phyloP scores from a whole-genome alignment of 2,888 invertebrate genomes.

The Eupithecia exiguata region DNA sequence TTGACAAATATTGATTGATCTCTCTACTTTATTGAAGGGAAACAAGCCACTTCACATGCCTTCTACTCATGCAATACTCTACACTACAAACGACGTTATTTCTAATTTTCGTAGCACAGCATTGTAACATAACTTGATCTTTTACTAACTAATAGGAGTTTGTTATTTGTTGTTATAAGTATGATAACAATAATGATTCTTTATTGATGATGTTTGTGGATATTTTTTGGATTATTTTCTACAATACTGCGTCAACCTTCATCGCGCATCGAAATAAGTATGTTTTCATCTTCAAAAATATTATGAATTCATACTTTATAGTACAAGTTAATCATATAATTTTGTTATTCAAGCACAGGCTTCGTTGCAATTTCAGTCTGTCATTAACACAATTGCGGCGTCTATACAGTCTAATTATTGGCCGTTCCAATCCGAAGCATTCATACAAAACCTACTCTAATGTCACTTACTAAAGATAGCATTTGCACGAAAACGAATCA shows the following conservation, averaged over 20 bases:
- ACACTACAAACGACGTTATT: constrained; percentile 51
- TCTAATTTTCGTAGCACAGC: constrained; percentile 69
- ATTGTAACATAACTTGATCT: constrained; percentile 55
- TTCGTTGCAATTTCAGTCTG: background rate
- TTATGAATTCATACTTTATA: background rate
- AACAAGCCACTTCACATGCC: constrained; percentile 29
- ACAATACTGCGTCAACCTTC: background rate
- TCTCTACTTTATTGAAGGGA: constrained; percentile 3
- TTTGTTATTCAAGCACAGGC: background rate
- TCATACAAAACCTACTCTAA: background rate
- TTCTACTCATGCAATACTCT: constrained; percentile 54
- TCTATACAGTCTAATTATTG: background rate
- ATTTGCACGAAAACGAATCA: background rate
- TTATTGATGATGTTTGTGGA: constrained; percentile 22
- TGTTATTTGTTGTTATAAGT: constrained; percentile 3
- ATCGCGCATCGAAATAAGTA: background rate
- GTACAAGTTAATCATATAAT: background rate
- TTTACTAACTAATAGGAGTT: constrained; percentile 19
- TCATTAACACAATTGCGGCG: background rate
- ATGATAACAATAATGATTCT: background rate
- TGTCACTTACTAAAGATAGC: background rate
- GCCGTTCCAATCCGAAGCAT: background rate
- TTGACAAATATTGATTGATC: background rate
- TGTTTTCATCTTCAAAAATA: background rate
- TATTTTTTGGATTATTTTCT: constrained; percentile 6